phyloP scores from a whole-genome alignment of 2,888 invertebrate genomes.

The Dasypolia templi region DNA sequence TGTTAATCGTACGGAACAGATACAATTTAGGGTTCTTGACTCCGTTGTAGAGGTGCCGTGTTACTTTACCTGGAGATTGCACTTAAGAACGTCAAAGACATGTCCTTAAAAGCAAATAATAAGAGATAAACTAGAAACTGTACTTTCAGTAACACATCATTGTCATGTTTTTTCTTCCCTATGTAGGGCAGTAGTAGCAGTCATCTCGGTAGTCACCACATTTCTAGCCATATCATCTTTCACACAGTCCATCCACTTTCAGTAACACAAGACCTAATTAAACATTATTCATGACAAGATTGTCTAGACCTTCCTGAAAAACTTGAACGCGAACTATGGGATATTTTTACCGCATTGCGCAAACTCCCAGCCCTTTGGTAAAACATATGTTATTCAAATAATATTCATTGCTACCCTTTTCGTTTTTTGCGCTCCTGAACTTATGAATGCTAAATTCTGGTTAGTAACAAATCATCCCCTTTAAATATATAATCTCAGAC shows the following conservation, averaged over 20 bases:
- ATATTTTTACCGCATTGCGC: slow-evolving; percentile 55
- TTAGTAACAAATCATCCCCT: slow-evolving; percentile 18
- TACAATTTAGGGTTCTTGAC: slow-evolving; percentile 50
- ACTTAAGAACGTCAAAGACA: slow-evolving; percentile 19
- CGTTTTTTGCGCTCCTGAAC: slow-evolving; percentile 24
- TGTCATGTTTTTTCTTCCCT: not conserved
- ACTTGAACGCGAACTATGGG: slow-evolving; percentile 7
- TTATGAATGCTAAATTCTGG: slow-evolving; percentile 32
- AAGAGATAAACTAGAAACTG: not conserved
- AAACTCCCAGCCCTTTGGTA: slow-evolving; percentile 30
- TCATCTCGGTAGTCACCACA: too few relatives aligned
- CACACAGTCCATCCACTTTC: not conserved
- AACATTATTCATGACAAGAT: not conserved
- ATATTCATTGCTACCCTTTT: slow-evolving; percentile 46
- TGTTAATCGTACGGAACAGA: slow-evolving; percentile 43
- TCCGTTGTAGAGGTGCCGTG: slow-evolving; percentile 9
- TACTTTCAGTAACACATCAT: not conserved
- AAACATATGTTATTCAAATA: slow-evolving; percentile 50
- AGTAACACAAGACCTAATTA: not conserved
- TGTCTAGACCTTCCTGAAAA: not conserved
- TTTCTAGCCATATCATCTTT: not conserved
- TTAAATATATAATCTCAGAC: slow-evolving; percentile 11
- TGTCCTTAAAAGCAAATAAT: not conserved
- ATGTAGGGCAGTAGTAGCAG: too few relatives aligned
- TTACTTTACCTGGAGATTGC: not conserved